Percentiles rank a stretch among this genome's conserved stretches.
phyloP scores from a whole-genome alignment of 1,140 invertebrate species.

The Drosophila athabasca region DNA sequence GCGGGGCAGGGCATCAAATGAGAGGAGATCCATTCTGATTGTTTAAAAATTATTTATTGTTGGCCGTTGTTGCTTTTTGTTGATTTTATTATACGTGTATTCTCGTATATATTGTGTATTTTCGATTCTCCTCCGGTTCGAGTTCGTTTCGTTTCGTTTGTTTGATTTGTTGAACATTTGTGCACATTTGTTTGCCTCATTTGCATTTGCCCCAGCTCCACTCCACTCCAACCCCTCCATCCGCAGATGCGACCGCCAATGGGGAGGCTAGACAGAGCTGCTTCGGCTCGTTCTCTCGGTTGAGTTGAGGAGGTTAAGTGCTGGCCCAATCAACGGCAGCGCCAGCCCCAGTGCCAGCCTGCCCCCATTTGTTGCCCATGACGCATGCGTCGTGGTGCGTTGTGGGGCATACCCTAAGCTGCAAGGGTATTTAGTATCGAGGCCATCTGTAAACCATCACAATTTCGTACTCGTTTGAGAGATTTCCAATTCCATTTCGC shows the following conservation, averaged over 20 bases:
- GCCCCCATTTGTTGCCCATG: constrained; percentile 70
- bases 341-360: constrained; percentile 23
- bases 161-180: constrained; percentile 65
- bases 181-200: constrained; percentile 73
- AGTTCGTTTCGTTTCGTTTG: constrained; percentile 12
- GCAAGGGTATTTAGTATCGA: neutral
- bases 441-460: no score
- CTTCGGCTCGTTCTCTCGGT: constrained; percentile 37
- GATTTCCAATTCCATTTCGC: no score
- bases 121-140: constrained; percentile 9
- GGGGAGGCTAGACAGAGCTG: constrained; percentile 36
- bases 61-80: constrained; percentile 32
- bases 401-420: constrained; percentile 1
- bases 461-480: no score
- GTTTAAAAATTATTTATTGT: constrained; percentile 67
- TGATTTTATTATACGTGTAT: neutral
- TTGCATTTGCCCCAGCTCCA: constrained; percentile 47
- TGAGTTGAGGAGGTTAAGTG: constrained; percentile 66
- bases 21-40: constrained; percentile 17
- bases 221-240: neutral
- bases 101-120: neutral
- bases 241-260: constrained; percentile 50
- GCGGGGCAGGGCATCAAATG: neutral
- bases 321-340: constrained; percentile 71
- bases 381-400: constrained; percentile 58